Percentiles rank a stretch among this genome's conserved stretches.
These are phyloP conservation scores for Hololepta plana DNA, from an alignment of 2,888 invertebrate species.

Conservation along the genomic window DNA sequence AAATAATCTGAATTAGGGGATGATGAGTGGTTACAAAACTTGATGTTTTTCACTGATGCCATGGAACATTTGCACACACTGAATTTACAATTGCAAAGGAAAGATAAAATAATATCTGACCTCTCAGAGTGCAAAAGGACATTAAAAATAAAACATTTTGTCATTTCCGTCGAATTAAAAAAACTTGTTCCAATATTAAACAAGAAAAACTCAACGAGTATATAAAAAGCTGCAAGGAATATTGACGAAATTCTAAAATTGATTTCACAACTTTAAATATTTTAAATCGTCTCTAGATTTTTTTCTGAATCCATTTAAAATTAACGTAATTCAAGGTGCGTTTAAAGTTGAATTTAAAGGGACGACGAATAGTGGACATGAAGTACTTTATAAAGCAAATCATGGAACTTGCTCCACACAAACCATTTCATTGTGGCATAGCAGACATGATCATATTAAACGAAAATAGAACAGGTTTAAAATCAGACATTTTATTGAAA, in stretches of 20 bases:
- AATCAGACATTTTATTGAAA: no score
- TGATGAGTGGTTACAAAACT: conserved; percentile 8
- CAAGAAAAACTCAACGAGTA: conserved; percentile 10
- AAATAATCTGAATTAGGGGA: conserved; percentile 10
- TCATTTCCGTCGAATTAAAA: conserved; percentile 9
- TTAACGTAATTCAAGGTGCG: no score
- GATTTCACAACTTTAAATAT: no score
- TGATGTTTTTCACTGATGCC: conserved; percentile 8
- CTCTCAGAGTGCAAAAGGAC: conserved; percentile 6
- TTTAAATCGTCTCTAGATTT: no score
- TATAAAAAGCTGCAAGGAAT: conserved; percentile 11
- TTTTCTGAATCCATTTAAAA: no score
- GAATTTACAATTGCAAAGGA: conserved; percentile 10
- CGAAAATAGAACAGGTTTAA: no score
- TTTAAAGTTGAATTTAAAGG: no score
- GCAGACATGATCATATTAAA: no score
- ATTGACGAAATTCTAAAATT: conserved; percentile 8
- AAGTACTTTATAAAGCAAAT: no score
- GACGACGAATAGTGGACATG: no score
- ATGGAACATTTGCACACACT: conserved; percentile 10
- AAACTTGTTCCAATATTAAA: conserved; percentile 8
- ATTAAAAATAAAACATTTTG: conserved; percentile 8
- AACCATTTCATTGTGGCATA: no score
- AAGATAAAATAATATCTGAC: conserved; percentile 9
- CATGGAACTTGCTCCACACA: no score